Conservation (phyloP, 2,113 vertebrate genomes). For the Deroptyus accipitrinus region DNA sequence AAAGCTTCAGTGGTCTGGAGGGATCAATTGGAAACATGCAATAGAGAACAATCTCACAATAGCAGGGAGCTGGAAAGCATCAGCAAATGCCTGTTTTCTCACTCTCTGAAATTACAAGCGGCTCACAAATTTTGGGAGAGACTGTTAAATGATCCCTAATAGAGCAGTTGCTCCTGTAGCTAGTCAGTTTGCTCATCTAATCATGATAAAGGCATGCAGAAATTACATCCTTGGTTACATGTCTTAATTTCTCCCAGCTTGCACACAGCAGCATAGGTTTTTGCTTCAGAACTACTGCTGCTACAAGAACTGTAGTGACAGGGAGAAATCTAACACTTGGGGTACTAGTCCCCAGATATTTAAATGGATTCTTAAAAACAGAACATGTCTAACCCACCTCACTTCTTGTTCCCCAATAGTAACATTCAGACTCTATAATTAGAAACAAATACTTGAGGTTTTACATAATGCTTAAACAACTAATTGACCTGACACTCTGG, state of each 20-base stretch:
- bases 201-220: neutral
- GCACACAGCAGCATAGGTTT: neutral
- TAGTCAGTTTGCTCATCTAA: neutral
- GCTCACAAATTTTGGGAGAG: neutral
- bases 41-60: neutral
- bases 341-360: neutral
- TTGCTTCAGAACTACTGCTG: neutral
- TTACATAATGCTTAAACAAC: slow-evolving; percentile 6
- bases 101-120: neutral
- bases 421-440: neutral
- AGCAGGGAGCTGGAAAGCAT: neutral
- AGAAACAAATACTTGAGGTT: slow-evolving; percentile 39
- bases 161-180: neutral
- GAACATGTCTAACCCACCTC: neutral
- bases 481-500: slow-evolving; percentile 65
- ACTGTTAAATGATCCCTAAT: neutral
- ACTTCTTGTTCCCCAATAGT: neutral
- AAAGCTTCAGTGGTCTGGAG: slow-evolving; percentile 22
- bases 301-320: neutral
- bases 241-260: neutral
- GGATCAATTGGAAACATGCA: neutral
- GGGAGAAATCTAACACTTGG: neutral
- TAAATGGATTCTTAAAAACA: neutral
- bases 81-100: neutral
- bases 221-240: neutral